Conservation (phyloP, 2,113 vertebrate genomes). For the Aspiorhynchus laticeps region DNA sequence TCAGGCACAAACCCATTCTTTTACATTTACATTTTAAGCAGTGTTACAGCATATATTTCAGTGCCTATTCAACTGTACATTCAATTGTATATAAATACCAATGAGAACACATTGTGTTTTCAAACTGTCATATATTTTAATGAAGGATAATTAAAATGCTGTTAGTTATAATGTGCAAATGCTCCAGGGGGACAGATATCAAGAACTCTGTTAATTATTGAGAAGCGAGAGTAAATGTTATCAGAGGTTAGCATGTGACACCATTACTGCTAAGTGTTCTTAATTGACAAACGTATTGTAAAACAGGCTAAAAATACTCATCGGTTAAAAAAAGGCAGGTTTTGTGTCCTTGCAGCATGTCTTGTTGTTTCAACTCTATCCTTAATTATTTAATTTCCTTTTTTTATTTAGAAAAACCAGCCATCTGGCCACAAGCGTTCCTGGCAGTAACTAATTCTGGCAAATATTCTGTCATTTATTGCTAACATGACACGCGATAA, state of each 20-base stretch:
- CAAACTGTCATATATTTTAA: conserved; percentile 6
- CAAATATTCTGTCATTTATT: conserved; percentile 19
- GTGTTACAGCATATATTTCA: not conserved
- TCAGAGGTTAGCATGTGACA: not conserved
- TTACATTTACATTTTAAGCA: not conserved
- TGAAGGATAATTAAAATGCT: conserved; percentile 7
- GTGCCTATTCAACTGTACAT: not conserved
- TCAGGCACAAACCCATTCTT: not conserved
- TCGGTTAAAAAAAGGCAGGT: not conserved
- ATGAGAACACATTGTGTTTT: not conserved
- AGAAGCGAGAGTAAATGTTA: not conserved
- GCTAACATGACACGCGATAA: conserved; percentile 15
- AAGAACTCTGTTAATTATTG: not conserved
- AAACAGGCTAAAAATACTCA: conserved; percentile 1
- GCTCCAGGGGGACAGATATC: not conserved
- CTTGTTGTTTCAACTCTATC: not conserved
- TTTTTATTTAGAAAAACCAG: not conserved
- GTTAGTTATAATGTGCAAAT: conserved; percentile 1
- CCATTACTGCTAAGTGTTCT: not conserved
- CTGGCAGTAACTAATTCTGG: conserved; percentile 30
- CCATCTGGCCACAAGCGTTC: conserved; percentile 16
- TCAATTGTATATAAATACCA: not conserved
- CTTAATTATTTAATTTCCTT: not conserved
- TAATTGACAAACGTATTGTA: not conserved
- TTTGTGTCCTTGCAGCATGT: not conserved